Conservation (phyloP, 2,113 vertebrate species). For the Lepisosteus osseus region DNA sequence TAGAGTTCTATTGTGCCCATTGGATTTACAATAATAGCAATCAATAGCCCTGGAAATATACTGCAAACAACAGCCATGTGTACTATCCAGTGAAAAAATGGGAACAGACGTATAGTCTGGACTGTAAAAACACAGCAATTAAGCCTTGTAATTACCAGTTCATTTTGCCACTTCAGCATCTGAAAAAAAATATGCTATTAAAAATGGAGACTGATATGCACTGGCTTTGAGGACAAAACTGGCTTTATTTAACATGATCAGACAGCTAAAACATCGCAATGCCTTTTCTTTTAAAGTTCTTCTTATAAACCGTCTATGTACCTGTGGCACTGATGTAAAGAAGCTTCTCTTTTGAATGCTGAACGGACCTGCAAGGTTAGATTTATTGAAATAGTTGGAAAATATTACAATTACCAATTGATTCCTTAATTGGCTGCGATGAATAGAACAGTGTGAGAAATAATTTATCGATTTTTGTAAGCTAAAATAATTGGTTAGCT, state of each 20-base stretch:
- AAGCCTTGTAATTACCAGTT: conserved; percentile 65
- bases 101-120: conserved; percentile 49
- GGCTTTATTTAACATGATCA: conserved; percentile 37
- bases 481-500: no score
- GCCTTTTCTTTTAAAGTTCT: conserved; percentile 34
- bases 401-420: no score
- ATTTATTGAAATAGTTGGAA: no score
- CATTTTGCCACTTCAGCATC: conserved; percentile 51
- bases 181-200: conserved; percentile 64
- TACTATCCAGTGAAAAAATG: conserved; percentile 32
- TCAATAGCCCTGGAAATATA: conserved; percentile 67
- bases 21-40: conserved; percentile 71
- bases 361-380: conserved; percentile 2
- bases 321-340: conserved; percentile 17
- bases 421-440: no score
- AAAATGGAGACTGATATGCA: conserved; percentile 56
- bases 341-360: not conserved
- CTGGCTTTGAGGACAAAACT: conserved; percentile 43
- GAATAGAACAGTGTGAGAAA: no score
- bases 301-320: conserved; percentile 26
- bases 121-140: conserved; percentile 67
- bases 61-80: conserved; percentile 58
- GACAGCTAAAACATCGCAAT: conserved; percentile 36
- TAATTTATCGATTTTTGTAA: no score
- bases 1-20: conserved; percentile 70